phyloP scores from a whole-genome alignment of 2,113 vertebrate genomes.

The Lipotes vexillifer region DNA sequence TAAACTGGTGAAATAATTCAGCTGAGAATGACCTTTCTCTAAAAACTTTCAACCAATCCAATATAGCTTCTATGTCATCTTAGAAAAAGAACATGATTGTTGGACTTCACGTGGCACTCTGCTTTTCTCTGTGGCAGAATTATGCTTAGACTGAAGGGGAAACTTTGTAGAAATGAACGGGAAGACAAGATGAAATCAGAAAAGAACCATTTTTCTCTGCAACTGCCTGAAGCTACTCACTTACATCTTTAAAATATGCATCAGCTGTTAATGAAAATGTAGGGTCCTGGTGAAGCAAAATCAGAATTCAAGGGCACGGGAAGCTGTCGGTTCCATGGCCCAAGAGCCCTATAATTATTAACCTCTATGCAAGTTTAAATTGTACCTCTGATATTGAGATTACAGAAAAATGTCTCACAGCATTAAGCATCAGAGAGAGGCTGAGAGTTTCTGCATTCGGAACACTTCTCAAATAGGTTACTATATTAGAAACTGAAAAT shows the following conservation, averaged over 20 bases:
- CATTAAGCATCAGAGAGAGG: background rate
- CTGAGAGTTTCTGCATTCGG: rapidly evolving
- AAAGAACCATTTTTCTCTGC: conserved; percentile 28
- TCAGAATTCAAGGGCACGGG: background rate
- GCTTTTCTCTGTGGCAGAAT: background rate
- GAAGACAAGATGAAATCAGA: conserved; percentile 21
- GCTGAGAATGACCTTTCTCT: conserved; percentile 47
- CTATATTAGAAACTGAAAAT: background rate
- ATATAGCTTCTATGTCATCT: background rate
- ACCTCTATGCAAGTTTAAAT: conserved; percentile 54
- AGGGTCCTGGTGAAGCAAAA: conserved; percentile 31
- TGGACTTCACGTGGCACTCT: background rate
- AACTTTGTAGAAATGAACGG: conserved; percentile 6
- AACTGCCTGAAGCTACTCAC: conserved; percentile 21
- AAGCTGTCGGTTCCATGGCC: conserved; percentile 25
- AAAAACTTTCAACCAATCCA: conserved; percentile 34
- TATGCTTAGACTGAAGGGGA: conserved; percentile 22
- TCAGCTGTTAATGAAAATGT: conserved; percentile 56
- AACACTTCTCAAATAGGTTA: background rate
- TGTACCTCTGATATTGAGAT: background rate
- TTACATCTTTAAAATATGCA: conserved; percentile 64
- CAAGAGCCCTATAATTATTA: conserved; percentile 16
- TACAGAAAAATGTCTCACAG: conserved; percentile 2
- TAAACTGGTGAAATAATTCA: conserved; percentile 65
- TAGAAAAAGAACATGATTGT: background rate